These are phyloP conservation scores for Brachyrhaphis roseni DNA, from an alignment of 2,797 vertebrate genomes.

Conservation along the genomic window DNA sequence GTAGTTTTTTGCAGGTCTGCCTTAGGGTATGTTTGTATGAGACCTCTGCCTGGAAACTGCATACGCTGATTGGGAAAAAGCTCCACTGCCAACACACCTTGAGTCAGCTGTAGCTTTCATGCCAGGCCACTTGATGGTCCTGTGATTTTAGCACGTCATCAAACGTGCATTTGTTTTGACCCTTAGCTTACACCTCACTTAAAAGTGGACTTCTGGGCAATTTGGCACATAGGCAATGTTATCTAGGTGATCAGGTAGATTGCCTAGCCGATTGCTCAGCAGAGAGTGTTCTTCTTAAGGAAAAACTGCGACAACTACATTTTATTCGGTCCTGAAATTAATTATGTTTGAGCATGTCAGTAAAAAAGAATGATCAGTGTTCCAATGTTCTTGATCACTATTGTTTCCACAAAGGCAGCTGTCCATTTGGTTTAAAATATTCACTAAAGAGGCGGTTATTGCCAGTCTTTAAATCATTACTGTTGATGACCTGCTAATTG, in stretches of 20 bases:
- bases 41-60: too few relatives aligned
- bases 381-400: neutral
- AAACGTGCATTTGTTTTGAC: too few relatives aligned
- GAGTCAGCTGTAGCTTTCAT: too few relatives aligned
- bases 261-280: neutral
- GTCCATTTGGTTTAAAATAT: constrained; percentile 5
- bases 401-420: constrained; percentile 12
- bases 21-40: neutral
- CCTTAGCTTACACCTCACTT: too few relatives aligned
- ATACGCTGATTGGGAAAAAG: too few relatives aligned
- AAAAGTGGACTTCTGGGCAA: neutral
- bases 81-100: too few relatives aligned
- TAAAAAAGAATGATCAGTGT: neutral
- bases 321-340: neutral
- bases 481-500: constrained; percentile 61
- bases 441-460: constrained; percentile 22
- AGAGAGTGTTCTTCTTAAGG: neutral
- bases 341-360: neutral
- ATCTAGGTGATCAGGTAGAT: neutral
- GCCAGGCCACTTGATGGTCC: too few relatives aligned
- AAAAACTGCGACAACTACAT: neutral
- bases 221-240: neutral
- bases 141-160: too few relatives aligned
- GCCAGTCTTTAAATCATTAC: constrained; percentile 22
- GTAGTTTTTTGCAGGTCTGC: neutral